phyloP scores from a whole-genome alignment of 2,888 invertebrate genomes.

The Loripinus fragilis region DNA sequence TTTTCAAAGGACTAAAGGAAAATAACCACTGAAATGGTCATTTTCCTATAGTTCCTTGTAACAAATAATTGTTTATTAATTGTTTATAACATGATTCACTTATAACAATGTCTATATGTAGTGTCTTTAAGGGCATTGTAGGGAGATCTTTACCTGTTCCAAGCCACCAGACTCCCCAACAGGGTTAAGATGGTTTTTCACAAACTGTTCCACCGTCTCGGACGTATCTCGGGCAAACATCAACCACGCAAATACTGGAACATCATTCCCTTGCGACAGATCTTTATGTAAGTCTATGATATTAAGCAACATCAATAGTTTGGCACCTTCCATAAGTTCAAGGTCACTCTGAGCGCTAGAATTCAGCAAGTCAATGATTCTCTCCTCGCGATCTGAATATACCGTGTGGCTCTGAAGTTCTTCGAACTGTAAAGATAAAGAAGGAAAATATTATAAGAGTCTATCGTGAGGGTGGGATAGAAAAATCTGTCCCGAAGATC shows the following conservation, averaged over 20 bases:
- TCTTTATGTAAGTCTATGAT: conserved; percentile 80
- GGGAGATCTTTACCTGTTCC: conserved; percentile 82
- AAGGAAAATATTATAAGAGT: background rate
- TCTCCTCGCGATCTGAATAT: conserved; percentile 66
- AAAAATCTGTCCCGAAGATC: no score
- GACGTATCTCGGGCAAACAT: conserved; percentile 84
- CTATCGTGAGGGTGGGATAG: no score
- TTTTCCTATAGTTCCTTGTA: no score
- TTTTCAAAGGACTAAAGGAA: background rate
- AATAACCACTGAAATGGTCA: no score
- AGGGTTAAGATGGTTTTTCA: conserved; percentile 83
- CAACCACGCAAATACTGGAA: conserved; percentile 83
- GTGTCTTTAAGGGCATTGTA: no score
- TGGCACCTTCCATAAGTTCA: conserved; percentile 83
- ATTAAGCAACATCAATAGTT: conserved; percentile 83
- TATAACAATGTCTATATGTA: no score
- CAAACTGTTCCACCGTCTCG: conserved; percentile 77
- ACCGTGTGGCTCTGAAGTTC: conserved; percentile 62
- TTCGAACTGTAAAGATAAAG: conserved; percentile 68
- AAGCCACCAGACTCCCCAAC: conserved; percentile 83
- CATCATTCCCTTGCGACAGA: conserved; percentile 74
- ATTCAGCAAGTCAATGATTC: conserved; percentile 75
- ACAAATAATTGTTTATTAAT: no score
- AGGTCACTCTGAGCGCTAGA: conserved; percentile 77
- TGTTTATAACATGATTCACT: no score